phyloP scores from a whole-genome alignment of 2,797 vertebrate genomes.

The Columba guinea region DNA sequence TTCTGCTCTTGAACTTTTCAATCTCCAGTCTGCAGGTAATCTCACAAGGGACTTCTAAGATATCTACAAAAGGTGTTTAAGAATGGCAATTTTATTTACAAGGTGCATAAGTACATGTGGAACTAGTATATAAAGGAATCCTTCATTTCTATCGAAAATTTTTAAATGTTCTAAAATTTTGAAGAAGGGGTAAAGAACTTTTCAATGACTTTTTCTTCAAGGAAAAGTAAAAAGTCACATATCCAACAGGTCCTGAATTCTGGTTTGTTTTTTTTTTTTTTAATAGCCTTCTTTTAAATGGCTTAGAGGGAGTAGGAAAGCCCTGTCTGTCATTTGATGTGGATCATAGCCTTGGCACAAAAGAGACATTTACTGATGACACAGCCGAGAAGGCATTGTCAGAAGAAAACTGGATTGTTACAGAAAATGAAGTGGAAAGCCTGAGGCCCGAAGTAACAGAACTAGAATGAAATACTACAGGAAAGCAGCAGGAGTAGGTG shows the following conservation, averaged over 20 bases:
- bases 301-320: neutral
- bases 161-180: neutral
- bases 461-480: neutral
- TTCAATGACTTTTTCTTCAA: neutral
- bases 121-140: neutral
- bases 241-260: neutral
- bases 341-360: neutral
- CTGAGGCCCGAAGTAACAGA: neutral
- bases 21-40: neutral
- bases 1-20: neutral
- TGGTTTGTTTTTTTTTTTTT: neutral
- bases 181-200: neutral
- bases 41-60: neutral
- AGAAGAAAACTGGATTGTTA: neutral
- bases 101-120: neutral
- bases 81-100: neutral
- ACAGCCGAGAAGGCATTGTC: neutral
- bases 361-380: neutral
- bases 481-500: neutral
- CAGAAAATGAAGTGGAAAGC: neutral
- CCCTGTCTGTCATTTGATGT: neutral
- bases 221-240: neutral
- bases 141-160: neutral
- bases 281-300: neutral
- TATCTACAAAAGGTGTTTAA: neutral